A percentile compares a stretch with the other conserved stretches of the same genome.
Evolutionary conservation across 2,888 invertebrate species (phyloP).

Genomic region (Strigamia crassipes): DNA sequence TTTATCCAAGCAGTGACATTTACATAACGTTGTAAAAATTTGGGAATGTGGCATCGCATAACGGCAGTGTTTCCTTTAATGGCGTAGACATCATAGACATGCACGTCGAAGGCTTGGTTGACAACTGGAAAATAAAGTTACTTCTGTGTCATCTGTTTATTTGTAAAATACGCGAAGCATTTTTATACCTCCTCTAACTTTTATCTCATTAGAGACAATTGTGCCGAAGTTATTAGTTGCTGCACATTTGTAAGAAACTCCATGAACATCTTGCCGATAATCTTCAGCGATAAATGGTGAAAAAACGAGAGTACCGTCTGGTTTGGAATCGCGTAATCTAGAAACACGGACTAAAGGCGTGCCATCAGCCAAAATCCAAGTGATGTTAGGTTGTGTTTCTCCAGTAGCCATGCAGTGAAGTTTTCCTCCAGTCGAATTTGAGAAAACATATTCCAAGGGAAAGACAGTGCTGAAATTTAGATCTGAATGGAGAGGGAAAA

Average conservation of each 20-base stretch:
- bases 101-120: constrained; percentile 16
- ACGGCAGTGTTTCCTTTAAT: constrained; percentile 45
- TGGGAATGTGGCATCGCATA: constrained; percentile 44
- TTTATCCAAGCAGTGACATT: constrained; percentile 44
- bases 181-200: constrained; percentile 52
- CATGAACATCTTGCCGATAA: constrained; percentile 52
- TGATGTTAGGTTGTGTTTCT: constrained; percentile 54
- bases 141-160: neutral
- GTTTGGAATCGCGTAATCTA: constrained; percentile 52
- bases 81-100: constrained; percentile 45
- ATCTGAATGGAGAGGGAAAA: neutral
- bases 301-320: constrained; percentile 53
- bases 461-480: neutral
- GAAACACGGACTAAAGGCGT: constrained; percentile 53
- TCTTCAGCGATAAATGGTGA: constrained; percentile 46
- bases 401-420: constrained; percentile 55
- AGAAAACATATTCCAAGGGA: constrained; percentile 52
- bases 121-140: constrained; percentile 26
- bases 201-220: constrained; percentile 53
- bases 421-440: constrained; percentile 55
- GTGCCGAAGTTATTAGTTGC: constrained; percentile 52
- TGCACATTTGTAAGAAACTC: constrained; percentile 52
- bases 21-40: constrained; percentile 37
- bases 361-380: constrained; percentile 55
- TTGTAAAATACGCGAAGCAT: neutral